phyloP scores from a whole-genome alignment of 2,888 invertebrate species.

The Troglohyphantes excavatus region DNA sequence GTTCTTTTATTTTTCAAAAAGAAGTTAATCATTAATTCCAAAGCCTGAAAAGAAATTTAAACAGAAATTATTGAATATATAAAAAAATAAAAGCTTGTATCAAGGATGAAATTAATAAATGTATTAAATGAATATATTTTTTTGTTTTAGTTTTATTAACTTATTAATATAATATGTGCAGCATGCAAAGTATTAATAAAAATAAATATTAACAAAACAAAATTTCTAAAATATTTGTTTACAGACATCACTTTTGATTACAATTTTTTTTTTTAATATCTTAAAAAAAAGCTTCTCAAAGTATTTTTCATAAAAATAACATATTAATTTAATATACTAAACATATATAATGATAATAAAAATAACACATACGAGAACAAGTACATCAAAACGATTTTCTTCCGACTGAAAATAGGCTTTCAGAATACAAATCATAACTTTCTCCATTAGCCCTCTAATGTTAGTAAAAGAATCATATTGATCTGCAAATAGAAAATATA shows the following conservation, averaged over 20 bases:
- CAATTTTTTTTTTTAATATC: too few species aligned
- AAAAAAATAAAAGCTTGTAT: too few species aligned
- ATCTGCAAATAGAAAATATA: slow-evolving; percentile 32
- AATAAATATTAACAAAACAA: too few species aligned
- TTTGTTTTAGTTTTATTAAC: too few species aligned
- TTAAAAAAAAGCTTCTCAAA: too few species aligned
- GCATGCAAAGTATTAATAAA: too few species aligned
- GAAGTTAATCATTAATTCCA: slow-evolving; percentile 69
- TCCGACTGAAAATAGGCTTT: slow-evolving; percentile 64
- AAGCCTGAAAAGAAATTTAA: slow-evolving; percentile 41
- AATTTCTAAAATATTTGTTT: too few species aligned
- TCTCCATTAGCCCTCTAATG: slow-evolving; percentile 66
- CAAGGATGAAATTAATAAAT: too few species aligned
- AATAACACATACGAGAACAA: slow-evolving; percentile 48
- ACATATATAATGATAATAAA: neutral
- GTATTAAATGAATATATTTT: too few species aligned
- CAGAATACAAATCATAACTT: slow-evolving; percentile 63
- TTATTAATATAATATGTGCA: too few species aligned
- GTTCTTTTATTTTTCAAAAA: slow-evolving; percentile 50
- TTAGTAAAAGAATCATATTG: slow-evolving; percentile 63
- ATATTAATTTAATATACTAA: neutral
- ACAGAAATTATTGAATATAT: neutral
- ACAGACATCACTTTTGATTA: too few species aligned
- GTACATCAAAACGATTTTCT: slow-evolving; percentile 65
- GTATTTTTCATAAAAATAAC: too few species aligned